Conservation (phyloP, 2,888 invertebrate genomes). For the Boloria selene region DNA sequence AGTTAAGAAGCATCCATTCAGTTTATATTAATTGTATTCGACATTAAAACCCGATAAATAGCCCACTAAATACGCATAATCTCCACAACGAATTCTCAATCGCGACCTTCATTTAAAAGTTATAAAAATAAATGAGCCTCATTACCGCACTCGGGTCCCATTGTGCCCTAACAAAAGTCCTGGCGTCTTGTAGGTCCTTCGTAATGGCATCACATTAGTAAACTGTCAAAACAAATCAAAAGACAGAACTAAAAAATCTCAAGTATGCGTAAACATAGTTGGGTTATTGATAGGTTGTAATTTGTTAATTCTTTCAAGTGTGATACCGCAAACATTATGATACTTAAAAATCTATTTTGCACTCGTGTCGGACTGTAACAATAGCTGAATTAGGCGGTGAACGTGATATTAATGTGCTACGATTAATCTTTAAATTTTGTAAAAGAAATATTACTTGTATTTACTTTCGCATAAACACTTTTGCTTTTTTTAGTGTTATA, state of each 20-base stretch:
- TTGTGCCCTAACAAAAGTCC: constrained; percentile 62
- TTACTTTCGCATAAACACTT: constrained; percentile 20
- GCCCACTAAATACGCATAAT: constrained; percentile 57
- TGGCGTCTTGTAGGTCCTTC: constrained; percentile 62
- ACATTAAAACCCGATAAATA: constrained; percentile 36
- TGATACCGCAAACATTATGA: constrained; percentile 60
- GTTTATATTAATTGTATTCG: not conserved
- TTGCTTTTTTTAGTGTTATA: constrained; percentile 1
- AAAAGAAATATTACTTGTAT: constrained; percentile 14
- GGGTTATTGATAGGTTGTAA: constrained; percentile 72
- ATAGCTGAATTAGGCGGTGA: constrained; percentile 54
- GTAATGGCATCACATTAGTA: constrained; percentile 78
- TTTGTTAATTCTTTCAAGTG: constrained; percentile 73
- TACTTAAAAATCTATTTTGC: constrained; percentile 62
- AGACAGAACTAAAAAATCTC: constrained; percentile 62
- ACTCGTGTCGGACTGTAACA: constrained; percentile 56
- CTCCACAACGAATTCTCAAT: constrained; percentile 63
- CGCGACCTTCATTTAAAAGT: constrained; percentile 74
- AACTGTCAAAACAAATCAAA: constrained; percentile 81
- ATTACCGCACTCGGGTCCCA: constrained; percentile 68
- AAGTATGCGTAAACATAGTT: constrained; percentile 59
- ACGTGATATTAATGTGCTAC: constrained; percentile 50
- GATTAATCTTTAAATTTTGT: constrained; percentile 48
- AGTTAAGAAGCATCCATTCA: not conserved
- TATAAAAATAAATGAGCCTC: constrained; percentile 77